Base-by-base conservation (phyloP, 2,797 vertebrate species). In the Falco cherrug region DNA sequence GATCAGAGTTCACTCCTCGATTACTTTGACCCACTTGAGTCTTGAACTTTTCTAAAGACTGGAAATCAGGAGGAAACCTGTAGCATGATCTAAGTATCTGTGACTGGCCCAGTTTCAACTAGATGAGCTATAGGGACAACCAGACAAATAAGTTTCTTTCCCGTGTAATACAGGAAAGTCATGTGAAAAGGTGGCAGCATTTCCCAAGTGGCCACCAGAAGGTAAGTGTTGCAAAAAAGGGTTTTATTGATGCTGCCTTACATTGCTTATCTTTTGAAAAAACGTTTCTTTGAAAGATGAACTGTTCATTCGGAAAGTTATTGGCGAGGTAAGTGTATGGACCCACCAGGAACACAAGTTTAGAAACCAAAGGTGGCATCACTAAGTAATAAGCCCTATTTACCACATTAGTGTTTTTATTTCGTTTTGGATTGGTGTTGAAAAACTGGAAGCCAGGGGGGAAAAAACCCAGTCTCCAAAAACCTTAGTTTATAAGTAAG, bases 191-290 rank as follows among this genome's bases (percentile, higher is more conserved):
- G 73, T 37, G 50, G 67, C 91, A 78, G 68, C n/a, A 65, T 74
- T 81, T 93, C 93, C 93, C 93, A 93, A 61, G 74, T 1, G 78
- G 65, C 51, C 73, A 74, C 17, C 33, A 64, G 37, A 79, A 81
- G 78, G 91, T 60, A 67, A 80, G 28, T 21, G 82, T 19, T 86
- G 78, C 63, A 89, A 45, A 31, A 8, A 7, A 89, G 54, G 61
- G 25, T 89, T 93, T 93, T 83, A 95, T 93, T 95, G 94, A 90
- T 90, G 86, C 92, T 95, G 90, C 57, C 92, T 93, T 93, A 83
- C 94, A 90, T 33, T 83, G 86, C 45, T 95, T 95, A 85, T 88
- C 86, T 85, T 71, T 81, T 67, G 53, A 45, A 91, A 87, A 90
- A 47, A 41, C 48, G 92, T 87, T 64, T 87, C 67, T 83, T 51